Base-by-base conservation (phyloP, 2,888 invertebrate species). In the Zele albiditarsus region DNA sequence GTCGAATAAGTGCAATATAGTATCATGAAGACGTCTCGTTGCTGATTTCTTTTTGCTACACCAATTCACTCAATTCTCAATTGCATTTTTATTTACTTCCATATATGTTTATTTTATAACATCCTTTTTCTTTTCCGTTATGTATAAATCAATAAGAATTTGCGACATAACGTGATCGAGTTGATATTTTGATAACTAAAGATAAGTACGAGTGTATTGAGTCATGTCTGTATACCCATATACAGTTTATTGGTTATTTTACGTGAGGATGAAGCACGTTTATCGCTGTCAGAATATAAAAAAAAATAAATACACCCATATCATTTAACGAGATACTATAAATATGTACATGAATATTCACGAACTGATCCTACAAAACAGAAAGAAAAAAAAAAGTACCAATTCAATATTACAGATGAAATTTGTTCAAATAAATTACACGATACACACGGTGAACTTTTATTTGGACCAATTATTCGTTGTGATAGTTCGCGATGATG, bases 21-120 rank as follows among this genome's bases (percentile, higher is more conserved):
- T n/a, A n/a, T n/a, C n/a, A n/a, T n/a, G 81, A 81, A 80, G 81
- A 80, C 82, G 77, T 27, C 57, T 31, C 3, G 1, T 53, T 33
- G 73, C 75, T 73, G 60, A 57, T 70, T 76, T 74, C 75, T 74
- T 76, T 28, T 20, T 66, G 8, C n/a, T 23, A 20, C 53, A 20
- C 53, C 33, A 25, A 16, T 23, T 57, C 60, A 31, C 62, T 74
- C 42, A 38, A 33, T 28, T 16, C 28, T n/a, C 53, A 42, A 49
- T 73, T 69, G 33, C 46, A 57, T 71, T 70, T 49, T 69, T 62
- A 73, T 65, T 76, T 14, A 42, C 46, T 16, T 3, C 16, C 10
- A 46, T n/a, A n/a, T n/a, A n/a, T 14, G n/a, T n/a, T 5, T 46
- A 46, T 46, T n/a, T 46, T 16, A 20, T 20, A 6, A n/a, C n/a